phyloP scores from a whole-genome alignment of 2,113 vertebrate genomes.

The Anhinga rufa region DNA sequence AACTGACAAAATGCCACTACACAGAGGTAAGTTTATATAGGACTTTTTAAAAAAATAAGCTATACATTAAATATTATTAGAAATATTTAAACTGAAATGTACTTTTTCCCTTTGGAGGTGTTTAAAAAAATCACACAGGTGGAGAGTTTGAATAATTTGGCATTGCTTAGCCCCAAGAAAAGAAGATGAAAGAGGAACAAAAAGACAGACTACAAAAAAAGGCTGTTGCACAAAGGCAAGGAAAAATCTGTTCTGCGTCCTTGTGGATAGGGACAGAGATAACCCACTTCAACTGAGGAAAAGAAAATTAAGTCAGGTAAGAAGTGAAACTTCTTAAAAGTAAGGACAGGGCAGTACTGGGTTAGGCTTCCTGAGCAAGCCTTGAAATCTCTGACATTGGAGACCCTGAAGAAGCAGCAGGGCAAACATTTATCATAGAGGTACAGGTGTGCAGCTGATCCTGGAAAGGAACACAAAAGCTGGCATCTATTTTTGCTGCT shows the following conservation, averaged over 20 bases:
- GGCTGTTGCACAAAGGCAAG: not conserved
- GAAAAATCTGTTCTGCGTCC: not conserved
- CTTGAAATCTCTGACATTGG: not conserved
- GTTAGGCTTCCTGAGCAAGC: not conserved
- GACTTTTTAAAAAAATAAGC: not conserved
- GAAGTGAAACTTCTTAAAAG: not conserved
- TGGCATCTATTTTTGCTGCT: not conserved
- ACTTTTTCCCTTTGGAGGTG: not conserved
- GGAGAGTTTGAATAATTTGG: not conserved
- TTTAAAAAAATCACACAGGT: not conserved
- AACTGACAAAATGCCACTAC: not conserved
- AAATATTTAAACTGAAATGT: not conserved
- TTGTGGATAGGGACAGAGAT: not conserved
- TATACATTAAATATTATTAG: not conserved
- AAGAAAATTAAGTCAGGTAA: not conserved
- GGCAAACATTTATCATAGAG: not conserved
- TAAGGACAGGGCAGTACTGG: not conserved
- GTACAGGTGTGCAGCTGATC: not conserved
- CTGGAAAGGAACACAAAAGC: not conserved
- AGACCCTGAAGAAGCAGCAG: not conserved
- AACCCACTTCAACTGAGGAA: not conserved
- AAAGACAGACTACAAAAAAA: slow-evolving; percentile 3
- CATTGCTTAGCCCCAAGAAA: not conserved
- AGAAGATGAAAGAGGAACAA: slow-evolving; percentile 11
- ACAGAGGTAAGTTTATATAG: not conserved